phyloP scores from a whole-genome alignment of 2,113 vertebrate species.

The Gopherus flavomarginatus region DNA sequence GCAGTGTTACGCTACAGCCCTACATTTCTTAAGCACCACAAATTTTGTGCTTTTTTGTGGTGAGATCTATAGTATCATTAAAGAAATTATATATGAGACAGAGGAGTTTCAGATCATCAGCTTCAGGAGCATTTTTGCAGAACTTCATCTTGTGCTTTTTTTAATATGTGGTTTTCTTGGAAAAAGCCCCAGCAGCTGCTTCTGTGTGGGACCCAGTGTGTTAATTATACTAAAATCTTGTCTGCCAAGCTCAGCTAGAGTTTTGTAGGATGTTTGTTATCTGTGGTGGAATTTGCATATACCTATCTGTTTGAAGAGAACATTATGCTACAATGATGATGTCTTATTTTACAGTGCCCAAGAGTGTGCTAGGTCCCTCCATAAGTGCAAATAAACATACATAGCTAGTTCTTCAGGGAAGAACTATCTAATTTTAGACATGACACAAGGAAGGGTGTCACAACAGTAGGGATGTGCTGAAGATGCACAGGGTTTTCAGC shows the following conservation, averaged over 20 bases:
- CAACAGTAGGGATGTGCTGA: not conserved
- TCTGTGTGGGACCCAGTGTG: not conserved
- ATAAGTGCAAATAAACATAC: not conserved
- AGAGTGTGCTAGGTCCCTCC: not conserved
- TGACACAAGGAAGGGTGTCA: not conserved
- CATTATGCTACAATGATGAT: not conserved
- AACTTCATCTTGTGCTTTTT: not conserved
- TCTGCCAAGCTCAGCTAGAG: not conserved
- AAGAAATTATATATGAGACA: not conserved
- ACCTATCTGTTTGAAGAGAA: conserved; percentile 3
- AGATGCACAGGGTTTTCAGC: not conserved
- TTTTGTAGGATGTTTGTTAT: not conserved
- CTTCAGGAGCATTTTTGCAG: not conserved
- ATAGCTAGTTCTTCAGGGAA: not conserved
- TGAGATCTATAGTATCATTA: not conserved
- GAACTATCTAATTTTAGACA: not conserved
- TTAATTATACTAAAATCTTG: not conserved
- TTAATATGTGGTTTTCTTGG: not conserved
- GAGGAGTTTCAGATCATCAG: not conserved
- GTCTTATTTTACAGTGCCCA: not conserved
- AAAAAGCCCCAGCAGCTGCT: not conserved
- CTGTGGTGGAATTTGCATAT: conserved; percentile 8
- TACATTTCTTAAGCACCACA: not conserved
- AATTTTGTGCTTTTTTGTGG: not conserved
- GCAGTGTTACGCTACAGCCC: not conserved